A percentile compares a stretch with the other conserved stretches of the same genome.
phyloP scores from a whole-genome alignment of 2,888 invertebrate species.

The Aphelenchoides bicaudatus region DNA sequence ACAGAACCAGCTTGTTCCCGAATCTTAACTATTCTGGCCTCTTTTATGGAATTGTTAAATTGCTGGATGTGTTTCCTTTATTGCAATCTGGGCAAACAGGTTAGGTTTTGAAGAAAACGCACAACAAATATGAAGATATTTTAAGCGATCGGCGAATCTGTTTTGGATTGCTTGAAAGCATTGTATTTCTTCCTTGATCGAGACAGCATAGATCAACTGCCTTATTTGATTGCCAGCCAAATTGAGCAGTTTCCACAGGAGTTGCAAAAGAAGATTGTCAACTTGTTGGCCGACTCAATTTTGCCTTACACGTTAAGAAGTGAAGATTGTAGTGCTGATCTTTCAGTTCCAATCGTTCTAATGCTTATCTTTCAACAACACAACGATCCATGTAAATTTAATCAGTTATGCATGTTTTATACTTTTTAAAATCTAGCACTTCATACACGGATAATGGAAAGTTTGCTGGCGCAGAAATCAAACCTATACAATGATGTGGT shows the following conservation, averaged over 20 bases:
- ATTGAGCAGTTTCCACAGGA: slow-evolving; percentile 84
- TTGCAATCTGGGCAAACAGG: slow-evolving; percentile 74
- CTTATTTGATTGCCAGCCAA: slow-evolving; percentile 87
- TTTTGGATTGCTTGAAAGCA: slow-evolving; percentile 88
- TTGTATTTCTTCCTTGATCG: slow-evolving; percentile 91
- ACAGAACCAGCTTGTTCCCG: slow-evolving; percentile 83
- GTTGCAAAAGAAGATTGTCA: slow-evolving; percentile 85
- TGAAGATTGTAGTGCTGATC: slow-evolving; percentile 42
- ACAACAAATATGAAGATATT: slow-evolving; percentile 34
- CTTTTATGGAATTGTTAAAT: slow-evolving; percentile 80
- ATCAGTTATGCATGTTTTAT: neutral
- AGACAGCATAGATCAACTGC: slow-evolving; percentile 88
- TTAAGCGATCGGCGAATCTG: slow-evolving; percentile 84
- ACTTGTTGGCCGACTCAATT: slow-evolving; percentile 88
- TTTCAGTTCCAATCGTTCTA: slow-evolving; percentile 70
- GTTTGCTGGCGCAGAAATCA: slow-evolving; percentile 86
- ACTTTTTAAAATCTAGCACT: slow-evolving; percentile 74
- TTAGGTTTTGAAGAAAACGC: slow-evolving; percentile 28
- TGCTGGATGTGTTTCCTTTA: slow-evolving; percentile 87
- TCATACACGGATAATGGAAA: slow-evolving; percentile 92
- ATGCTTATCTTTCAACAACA: slow-evolving; percentile 98
- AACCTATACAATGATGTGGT: slow-evolving; percentile 77
- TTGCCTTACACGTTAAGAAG: slow-evolving; percentile 85
- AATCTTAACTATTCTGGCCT: slow-evolving; percentile 93
- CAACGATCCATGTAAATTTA: slow-evolving; percentile 74